These are phyloP conservation scores for Planiliza haematocheilus DNA, from an alignment of 2,113 vertebrate genomes.

Conservation along the genomic window DNA sequence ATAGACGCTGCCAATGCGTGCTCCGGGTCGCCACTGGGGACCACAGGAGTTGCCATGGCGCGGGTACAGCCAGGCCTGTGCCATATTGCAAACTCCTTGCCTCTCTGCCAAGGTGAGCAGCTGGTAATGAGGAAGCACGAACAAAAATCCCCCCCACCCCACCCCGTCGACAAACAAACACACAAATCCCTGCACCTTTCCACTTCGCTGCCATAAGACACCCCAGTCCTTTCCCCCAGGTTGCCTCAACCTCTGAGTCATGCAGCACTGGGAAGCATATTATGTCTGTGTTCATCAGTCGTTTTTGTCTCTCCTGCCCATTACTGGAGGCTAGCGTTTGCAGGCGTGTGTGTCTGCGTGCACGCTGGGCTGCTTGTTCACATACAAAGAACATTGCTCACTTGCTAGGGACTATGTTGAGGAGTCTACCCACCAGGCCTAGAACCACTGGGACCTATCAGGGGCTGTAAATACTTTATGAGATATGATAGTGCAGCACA, in stretches of 20 bases:
- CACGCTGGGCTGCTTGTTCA: slow-evolving; percentile 25
- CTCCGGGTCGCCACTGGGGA: slow-evolving; percentile 66
- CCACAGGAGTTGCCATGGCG: slow-evolving; percentile 55
- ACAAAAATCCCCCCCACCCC: slow-evolving; percentile 15
- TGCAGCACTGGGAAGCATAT: slow-evolving; percentile 38
- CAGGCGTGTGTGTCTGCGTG: slow-evolving; percentile 2
- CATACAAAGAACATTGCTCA: slow-evolving; percentile 30
- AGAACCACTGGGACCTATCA: slow-evolving; percentile 79
- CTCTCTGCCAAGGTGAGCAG: slow-evolving; percentile 77
- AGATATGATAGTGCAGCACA: slow-evolving; percentile 82
- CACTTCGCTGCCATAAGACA: slow-evolving; percentile 33
- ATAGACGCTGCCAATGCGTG: slow-evolving; percentile 60
- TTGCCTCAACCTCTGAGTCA: slow-evolving; percentile 60
- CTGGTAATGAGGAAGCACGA: slow-evolving; percentile 66
- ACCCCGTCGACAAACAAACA: slow-evolving; percentile 32
- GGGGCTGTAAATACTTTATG: slow-evolving; percentile 83
- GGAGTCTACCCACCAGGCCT: slow-evolving; percentile 74
- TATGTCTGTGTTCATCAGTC: slow-evolving; percentile 57
- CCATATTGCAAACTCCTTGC: slow-evolving; percentile 69
- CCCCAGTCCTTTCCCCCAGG: slow-evolving; percentile 48
- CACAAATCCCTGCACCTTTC: slow-evolving; percentile 52
- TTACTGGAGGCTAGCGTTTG: slow-evolving; percentile 56
- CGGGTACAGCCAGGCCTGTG: slow-evolving; percentile 39
- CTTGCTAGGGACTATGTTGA: slow-evolving; percentile 52
- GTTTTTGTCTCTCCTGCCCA: slow-evolving; percentile 37